Evolutionary conservation across 2,797 vertebrate species (phyloP), one percentile per base, ranked within the genome.

Genomic region (Molothrus aeneus): DNA sequence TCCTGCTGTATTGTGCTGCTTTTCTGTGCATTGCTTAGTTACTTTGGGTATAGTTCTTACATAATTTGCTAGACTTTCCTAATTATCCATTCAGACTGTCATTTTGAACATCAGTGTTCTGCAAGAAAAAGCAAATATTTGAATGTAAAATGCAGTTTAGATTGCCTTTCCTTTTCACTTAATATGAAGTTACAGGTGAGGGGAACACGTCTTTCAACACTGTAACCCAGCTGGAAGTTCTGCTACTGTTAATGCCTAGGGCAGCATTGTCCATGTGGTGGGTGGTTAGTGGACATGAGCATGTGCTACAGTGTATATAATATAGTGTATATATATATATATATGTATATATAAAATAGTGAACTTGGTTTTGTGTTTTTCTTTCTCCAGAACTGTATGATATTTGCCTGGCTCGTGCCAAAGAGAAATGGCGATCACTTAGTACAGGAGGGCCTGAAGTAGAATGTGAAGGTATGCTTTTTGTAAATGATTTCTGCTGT

Each of bases 331-430:
- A 14, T 25, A 5, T 48, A 48, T 14, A 48, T 14, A 25, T 24
- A 24, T 22, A 13, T 22, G 7, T 47, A 47, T 13, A 24, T 24
- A 42, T 42, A 42, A 60, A 34, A 32, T 12, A 24, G 22, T 24
- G 31, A 54, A 25, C 34, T 84, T 92, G 17, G 3, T 26, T 75
- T 93, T 66, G 19, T 92, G 7, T 22, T 71, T 80, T 77, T 34
- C 3, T 77, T 89, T 96, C 53, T 92, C 54, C 98, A 99, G 99
- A 99, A 72, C 98, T 99, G 34, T 99, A 99, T 45, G 98, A 98
- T 92, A 99, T 99, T 97, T 99, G 99, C 60, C 97, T 99, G 71
- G 96, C 99, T 81, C 98, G 99, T 77, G 99, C 99, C 6, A 99
- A 98, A 96, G 99, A 99, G 97, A 98, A 98, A 91, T 99, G 99